Conservation (phyloP, 2,113 vertebrate species). For the Orycteropus afer region DNA sequence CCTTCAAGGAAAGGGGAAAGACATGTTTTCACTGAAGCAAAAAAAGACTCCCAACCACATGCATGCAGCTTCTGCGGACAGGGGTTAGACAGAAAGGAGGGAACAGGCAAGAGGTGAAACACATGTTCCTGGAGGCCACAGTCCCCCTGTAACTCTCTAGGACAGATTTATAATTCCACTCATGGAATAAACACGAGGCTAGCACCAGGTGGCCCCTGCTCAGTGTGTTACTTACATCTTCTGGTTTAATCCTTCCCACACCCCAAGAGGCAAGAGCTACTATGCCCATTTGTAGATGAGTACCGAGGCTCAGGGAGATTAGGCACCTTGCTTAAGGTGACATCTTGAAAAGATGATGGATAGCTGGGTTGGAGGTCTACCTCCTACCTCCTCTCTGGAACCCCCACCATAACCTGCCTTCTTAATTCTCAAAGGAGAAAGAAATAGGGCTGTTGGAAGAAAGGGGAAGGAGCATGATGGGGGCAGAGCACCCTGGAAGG, state of each 20-base stretch:
- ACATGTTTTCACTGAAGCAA: not conserved
- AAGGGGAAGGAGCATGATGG: not conserved
- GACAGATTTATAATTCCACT: not conserved
- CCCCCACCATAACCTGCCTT: not conserved
- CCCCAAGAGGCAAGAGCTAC: not conserved
- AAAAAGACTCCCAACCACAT: not conserved
- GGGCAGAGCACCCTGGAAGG: not conserved
- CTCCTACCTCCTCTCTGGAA: not conserved
- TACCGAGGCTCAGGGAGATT: not conserved
- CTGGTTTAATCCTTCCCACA: not conserved
- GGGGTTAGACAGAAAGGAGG: not conserved
- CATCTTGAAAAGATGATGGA: not conserved
- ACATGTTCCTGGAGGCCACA: not conserved
- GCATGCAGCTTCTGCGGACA: not conserved
- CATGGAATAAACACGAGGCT: not conserved
- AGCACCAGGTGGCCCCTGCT: not conserved
- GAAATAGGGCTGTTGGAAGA: not conserved
- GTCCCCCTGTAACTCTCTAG: not conserved
- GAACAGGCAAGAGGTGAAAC: not conserved
- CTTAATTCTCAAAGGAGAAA: conserved; percentile 11
- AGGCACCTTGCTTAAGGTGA: not conserved
- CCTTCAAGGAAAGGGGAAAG: not conserved
- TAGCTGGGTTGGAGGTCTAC: not conserved
- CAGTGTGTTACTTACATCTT: not conserved
- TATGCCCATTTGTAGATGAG: not conserved